These are phyloP conservation scores for Dicyrtomina minuta DNA, from an alignment of 2,888 invertebrate genomes.

Conservation along the genomic window DNA sequence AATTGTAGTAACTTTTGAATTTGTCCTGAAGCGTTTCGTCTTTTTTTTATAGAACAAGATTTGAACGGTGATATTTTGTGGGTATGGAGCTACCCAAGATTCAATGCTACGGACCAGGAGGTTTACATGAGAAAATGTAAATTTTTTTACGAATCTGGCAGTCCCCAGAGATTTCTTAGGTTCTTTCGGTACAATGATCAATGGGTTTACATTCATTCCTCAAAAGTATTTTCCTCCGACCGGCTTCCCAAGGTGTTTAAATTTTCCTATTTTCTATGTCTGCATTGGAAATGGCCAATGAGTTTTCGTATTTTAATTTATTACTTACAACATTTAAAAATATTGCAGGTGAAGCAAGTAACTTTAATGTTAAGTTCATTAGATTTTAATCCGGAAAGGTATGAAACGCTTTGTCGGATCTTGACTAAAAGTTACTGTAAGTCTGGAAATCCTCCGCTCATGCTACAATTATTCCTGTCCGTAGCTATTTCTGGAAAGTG, in stretches of 20 bases:
- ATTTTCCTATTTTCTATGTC: constrained; percentile 12
- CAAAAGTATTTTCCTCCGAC: constrained; percentile 58
- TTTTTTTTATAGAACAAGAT: constrained; percentile 58
- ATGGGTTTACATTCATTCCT: constrained; percentile 62
- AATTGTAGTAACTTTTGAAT: too few species aligned
- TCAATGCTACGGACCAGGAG: constrained; percentile 58
- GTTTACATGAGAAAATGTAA: constrained; percentile 60
- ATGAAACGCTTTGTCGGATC: constrained; percentile 60
- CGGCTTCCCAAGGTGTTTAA: constrained; percentile 58
- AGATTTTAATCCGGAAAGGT: constrained; percentile 65
- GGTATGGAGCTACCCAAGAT: constrained; percentile 64
- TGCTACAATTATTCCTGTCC: constrained; percentile 62
- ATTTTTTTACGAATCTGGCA: constrained; percentile 56
- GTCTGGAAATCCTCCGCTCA: constrained; percentile 60
- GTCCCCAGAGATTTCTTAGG: constrained; percentile 57
- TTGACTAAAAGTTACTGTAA: constrained; percentile 61
- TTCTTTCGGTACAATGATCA: constrained; percentile 59
- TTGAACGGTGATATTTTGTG: constrained; percentile 61
- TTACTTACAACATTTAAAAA: too few species aligned
- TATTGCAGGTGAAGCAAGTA: constrained; percentile 62
- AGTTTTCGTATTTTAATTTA: too few species aligned
- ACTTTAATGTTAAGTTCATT: constrained; percentile 61
- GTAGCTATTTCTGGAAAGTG: constrained; percentile 62
- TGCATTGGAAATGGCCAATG: too few species aligned
- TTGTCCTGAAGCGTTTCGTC: too few species aligned